These are phyloP conservation scores for Muschampia plurimacula DNA, from an alignment of 2,888 invertebrate genomes.

Conservation along the genomic window DNA sequence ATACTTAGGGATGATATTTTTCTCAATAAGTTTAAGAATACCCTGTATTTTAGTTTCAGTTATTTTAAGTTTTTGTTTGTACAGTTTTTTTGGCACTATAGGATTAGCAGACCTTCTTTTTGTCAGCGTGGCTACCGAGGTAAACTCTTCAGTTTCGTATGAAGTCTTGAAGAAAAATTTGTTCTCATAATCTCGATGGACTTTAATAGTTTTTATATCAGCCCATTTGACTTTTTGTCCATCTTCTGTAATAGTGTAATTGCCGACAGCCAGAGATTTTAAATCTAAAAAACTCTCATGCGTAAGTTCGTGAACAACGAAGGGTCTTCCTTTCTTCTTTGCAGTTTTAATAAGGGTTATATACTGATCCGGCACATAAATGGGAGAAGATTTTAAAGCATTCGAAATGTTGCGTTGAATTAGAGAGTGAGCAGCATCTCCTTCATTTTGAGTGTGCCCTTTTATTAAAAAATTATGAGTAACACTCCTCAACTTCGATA, in stretches of 20 bases:
- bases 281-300: constrained; percentile 41
- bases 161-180: not conserved
- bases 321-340: constrained; percentile 36
- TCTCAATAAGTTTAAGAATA: constrained; percentile 44
- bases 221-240: constrained; percentile 38
- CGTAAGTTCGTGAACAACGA: constrained; percentile 36
- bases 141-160: not conserved
- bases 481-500: not conserved
- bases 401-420: not conserved
- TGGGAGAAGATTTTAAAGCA: not conserved
- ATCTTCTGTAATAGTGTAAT: constrained; percentile 34
- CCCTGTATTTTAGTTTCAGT: constrained; percentile 33
- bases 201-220: constrained; percentile 36
- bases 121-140: constrained; percentile 29
- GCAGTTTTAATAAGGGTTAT: constrained; percentile 4
- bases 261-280: constrained; percentile 34
- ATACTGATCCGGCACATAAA: not conserved
- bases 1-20: constrained; percentile 42
- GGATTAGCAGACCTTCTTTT: constrained; percentile 30
- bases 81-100: constrained; percentile 11
- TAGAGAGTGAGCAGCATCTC: constrained; percentile 39
- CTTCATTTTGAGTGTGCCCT: constrained; percentile 36
- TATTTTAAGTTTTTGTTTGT: constrained; percentile 42
- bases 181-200: constrained; percentile 3
- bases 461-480: constrained; percentile 20